Evolutionary conservation across 2,797 vertebrate species (phyloP).

Genomic region (Danio tinwini): DNA sequence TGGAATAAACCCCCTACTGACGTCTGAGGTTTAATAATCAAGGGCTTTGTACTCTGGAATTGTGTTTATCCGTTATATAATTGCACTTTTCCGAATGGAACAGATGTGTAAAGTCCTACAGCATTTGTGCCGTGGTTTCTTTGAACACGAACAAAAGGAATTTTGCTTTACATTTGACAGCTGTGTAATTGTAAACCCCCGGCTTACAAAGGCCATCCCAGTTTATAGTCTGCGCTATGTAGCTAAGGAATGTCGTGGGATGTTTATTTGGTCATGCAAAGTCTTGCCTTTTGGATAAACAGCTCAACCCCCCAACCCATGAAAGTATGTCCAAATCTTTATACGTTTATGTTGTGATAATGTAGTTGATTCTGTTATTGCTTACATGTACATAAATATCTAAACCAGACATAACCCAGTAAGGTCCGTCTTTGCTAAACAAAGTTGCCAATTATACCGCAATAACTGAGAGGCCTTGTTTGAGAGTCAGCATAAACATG

Average conservation of each 20-base stretch:
- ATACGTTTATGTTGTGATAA: neutral
- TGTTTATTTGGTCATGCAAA: slow-evolving; percentile 22
- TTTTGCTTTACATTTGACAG: slow-evolving; percentile 61
- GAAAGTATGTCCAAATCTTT: neutral
- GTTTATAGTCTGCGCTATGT: slow-evolving; percentile 47
- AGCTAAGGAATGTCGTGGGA: slow-evolving; percentile 25
- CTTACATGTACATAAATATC: neutral
- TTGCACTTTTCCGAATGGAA: slow-evolving; percentile 9
- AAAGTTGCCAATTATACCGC: slow-evolving; percentile 5
- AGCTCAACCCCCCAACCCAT: too few relatives aligned
- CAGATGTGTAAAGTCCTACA: slow-evolving; percentile 12
- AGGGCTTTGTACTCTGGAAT: neutral
- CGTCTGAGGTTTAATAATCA: slow-evolving; percentile 23
- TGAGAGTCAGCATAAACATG: neutral
- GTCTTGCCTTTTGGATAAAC: neutral
- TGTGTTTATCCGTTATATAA: slow-evolving; percentile 12
- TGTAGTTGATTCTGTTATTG: neutral
- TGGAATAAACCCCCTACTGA: neutral
- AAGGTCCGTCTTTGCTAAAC: neutral
- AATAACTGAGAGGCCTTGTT: slow-evolving; percentile 11
- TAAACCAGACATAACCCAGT: neutral
- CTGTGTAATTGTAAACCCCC: slow-evolving; percentile 64
- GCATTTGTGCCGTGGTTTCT: neutral
- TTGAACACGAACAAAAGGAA: slow-evolving; percentile 34
- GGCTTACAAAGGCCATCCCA: slow-evolving; percentile 60